Conservation (phyloP, 1,140 invertebrate genomes). For the Drosophila chauvacae region DNA sequence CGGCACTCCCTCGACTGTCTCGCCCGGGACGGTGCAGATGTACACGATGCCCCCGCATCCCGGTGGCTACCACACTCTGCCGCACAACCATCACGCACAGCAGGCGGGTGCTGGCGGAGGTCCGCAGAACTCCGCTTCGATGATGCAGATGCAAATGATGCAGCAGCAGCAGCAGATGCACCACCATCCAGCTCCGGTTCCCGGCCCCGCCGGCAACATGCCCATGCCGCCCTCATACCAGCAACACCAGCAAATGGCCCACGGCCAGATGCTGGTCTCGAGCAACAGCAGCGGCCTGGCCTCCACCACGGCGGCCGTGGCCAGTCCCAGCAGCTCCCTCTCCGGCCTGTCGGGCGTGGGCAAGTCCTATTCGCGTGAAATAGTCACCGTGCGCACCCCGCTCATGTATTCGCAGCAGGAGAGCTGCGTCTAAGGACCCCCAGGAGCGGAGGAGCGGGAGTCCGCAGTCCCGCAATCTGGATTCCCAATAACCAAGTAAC, state of each 20-base stretch:
- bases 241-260: slow-evolving; percentile 73
- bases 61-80: slow-evolving; percentile 81
- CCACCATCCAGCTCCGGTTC: slow-evolving; percentile 58
- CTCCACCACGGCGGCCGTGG: slow-evolving; percentile 85
- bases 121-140: slow-evolving; percentile 74
- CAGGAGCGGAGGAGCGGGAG: background rate
- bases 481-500: background rate
- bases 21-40: slow-evolving; percentile 81
- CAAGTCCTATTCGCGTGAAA: slow-evolving; percentile 87
- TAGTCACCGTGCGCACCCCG: slow-evolving; percentile 92
- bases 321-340: slow-evolving; percentile 85
- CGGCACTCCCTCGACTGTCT: slow-evolving; percentile 79
- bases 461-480: background rate
- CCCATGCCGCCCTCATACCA: slow-evolving; percentile 78
- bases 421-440: slow-evolving; percentile 90
- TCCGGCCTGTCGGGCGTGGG: slow-evolving; percentile 76
- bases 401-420: slow-evolving; percentile 92
- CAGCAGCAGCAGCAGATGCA: slow-evolving; percentile 70
- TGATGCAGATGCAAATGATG: slow-evolving; percentile 84
- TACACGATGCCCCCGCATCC: slow-evolving; percentile 79
- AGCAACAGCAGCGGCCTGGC: slow-evolving; percentile 79
- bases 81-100: slow-evolving; percentile 75
- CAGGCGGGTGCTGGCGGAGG: slow-evolving; percentile 48
- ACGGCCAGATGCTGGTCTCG: slow-evolving; percentile 78
- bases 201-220: slow-evolving; percentile 58